Evolutionary conservation across 2,888 invertebrate species (phyloP), one percentile per base, ranked within the genome.

Genomic region (Aspidiotus destructor): DNA sequence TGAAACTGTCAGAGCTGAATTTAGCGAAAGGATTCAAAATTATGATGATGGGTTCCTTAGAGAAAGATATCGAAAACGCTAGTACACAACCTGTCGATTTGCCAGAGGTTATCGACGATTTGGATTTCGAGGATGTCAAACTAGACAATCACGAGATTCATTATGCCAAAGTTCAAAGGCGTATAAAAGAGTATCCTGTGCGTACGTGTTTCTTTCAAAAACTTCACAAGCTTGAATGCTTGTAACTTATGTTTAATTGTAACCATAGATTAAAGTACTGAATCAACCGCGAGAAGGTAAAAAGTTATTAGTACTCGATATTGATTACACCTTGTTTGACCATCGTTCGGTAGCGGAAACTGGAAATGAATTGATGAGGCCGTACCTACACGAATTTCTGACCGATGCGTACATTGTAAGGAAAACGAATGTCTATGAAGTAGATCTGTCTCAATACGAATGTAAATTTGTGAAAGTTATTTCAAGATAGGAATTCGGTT

Each of bases 41-140:
- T 11, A 95, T 97, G 93, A 89, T 97, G 89, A 94, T 97, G 85
- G 97, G 97, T 0, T 95, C 94, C 0, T 80, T 91, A 3, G 97
- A 97, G 76, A 89, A 93, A 74, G 93, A 91, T 68, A 93, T 94
- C 74, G 87, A 87, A 55, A 88, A 89, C 75, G 92, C 88, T 0
- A 86, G 85, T 74, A 85, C 85, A 63, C 85, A 87, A 68, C 94
- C 94, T 0, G 85, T 86, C 61, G 86, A 90, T 69, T 81, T 89
- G 13, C 90, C 91, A 11, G 89, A 92, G 74, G 89, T 96, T 0
- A 82, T 94, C 1, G 93, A 96, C 76, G 96, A 96, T 77, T 82
- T 96, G 72, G 94, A 95, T 75, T 89, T 93, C 71, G 92, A 93
- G 72, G 90, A 90, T 74, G 85, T 86, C 16, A 82, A 84, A 44